A percentile compares a stretch with the other conserved stretches of the same genome.
These are phyloP conservation scores for Astyanax mexicanus DNA, from an alignment of 2,797 vertebrate species.

Conservation along the genomic window DNA sequence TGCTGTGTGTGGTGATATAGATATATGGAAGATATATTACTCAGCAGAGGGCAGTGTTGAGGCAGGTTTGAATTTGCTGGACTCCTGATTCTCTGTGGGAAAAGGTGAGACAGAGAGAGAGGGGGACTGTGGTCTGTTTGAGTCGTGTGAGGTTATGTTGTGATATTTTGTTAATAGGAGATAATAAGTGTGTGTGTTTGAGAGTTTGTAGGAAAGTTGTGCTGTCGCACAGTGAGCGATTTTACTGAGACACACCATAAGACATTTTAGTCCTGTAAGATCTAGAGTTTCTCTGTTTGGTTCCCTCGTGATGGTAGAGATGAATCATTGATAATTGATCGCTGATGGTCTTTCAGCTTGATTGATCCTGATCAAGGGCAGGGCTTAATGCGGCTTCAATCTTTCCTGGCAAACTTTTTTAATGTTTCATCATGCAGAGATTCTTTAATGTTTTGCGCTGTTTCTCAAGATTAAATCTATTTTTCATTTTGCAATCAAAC, in stretches of 20 bases:
- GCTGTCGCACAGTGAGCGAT: no score
- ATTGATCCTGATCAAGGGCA: no score
- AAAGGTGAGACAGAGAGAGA: neutral
- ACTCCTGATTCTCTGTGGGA: neutral
- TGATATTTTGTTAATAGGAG: neutral
- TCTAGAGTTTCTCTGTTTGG: neutral
- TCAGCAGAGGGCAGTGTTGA: slow-evolving; percentile 54
- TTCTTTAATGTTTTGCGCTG: no score
- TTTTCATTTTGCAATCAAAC: no score
- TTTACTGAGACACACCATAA: neutral
- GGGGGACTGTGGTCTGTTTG: neutral
- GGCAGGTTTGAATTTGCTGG: slow-evolving; percentile 15
- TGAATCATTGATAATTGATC: no score
- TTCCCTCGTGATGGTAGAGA: neutral
- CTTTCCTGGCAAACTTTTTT: no score
- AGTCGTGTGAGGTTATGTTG: neutral
- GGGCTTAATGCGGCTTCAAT: no score
- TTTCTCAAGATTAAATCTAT: no score
- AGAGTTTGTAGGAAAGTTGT: neutral
- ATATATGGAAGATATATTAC: neutral
- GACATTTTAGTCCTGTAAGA: neutral
- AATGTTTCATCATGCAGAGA: no score
- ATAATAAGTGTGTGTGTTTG: neutral
- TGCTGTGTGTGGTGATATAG: neutral
- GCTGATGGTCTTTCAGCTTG: no score